Evolutionary conservation across 2,797 vertebrate genomes (phyloP).

Genomic region (Tapera naevia): DNA sequence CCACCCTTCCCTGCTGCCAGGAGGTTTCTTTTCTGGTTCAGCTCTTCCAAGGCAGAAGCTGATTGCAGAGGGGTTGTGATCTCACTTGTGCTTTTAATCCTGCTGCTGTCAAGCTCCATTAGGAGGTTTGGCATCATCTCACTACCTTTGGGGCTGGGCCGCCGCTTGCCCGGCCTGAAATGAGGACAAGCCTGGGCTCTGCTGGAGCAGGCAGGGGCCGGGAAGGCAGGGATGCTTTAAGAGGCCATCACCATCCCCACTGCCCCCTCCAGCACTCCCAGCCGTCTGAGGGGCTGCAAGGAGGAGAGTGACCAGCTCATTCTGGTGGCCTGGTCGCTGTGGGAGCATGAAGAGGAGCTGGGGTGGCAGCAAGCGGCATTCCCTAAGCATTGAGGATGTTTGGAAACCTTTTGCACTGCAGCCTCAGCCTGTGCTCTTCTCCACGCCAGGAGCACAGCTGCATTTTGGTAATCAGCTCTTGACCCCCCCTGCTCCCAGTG

Average conservation of each 20-base stretch:
- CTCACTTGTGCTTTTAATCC: slow-evolving; percentile 74
- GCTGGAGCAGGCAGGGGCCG: neutral
- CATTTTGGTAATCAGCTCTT: neutral
- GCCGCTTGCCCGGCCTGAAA: slow-evolving; percentile 51
- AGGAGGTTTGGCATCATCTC: slow-evolving; percentile 72
- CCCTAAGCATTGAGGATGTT: neutral
- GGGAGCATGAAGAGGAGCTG: neutral
- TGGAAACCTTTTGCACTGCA: neutral
- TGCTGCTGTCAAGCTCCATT: slow-evolving; percentile 79
- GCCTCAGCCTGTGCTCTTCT: neutral
- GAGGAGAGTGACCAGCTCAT: neutral
- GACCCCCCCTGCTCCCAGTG: neutral
- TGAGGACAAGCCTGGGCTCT: slow-evolving; percentile 35
- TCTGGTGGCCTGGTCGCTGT: neutral
- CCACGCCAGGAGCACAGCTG: accelerated
- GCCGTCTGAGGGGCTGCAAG: accelerated
- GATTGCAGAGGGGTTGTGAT: slow-evolving; percentile 28
- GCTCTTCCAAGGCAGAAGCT: slow-evolving; percentile 60
- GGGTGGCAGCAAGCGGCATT: accelerated
- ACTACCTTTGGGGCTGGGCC: slow-evolving; percentile 68
- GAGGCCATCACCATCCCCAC: accelerated
- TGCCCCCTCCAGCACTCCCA: neutral
- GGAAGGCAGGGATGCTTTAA: neutral
- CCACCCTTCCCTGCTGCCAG: neutral
- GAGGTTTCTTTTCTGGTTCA: slow-evolving; percentile 68